Evolutionary conservation across 2,113 vertebrate genomes (phyloP).

Genomic region (Ia io): DNA sequence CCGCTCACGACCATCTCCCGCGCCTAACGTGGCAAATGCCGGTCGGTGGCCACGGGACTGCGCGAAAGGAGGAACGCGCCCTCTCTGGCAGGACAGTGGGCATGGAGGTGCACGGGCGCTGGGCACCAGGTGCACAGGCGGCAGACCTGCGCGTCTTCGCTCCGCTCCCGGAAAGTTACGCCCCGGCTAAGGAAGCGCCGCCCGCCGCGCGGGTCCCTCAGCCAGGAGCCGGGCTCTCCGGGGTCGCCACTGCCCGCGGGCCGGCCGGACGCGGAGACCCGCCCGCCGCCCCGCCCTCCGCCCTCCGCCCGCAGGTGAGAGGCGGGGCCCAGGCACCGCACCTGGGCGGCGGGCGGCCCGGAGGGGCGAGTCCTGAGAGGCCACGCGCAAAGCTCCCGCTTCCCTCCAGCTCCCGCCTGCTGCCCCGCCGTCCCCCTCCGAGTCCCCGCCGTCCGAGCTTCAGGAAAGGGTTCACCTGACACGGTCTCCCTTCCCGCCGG

Average conservation of each 20-base stretch:
- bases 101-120: neutral
- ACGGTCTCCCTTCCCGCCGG: neutral
- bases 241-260: fast-evolving
- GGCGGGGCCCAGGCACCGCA: neutral
- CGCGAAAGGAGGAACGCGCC: neutral
- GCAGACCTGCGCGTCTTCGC: neutral
- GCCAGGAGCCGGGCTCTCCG: too few species aligned
- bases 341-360: neutral
- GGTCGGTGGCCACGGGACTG: too few species aligned
- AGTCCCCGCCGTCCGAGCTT: neutral
- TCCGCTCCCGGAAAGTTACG: neutral
- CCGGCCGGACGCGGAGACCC: neutral
- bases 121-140: neutral
- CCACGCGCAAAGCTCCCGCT: neutral
- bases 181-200: neutral
- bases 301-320: neutral
- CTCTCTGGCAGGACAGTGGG: neutral
- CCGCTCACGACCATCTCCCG: neutral
- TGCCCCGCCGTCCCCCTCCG: neutral
- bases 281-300: neutral
- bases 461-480: neutral
- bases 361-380: neutral
- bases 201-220: neutral
- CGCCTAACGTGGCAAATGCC: neutral
- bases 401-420: neutral